Percentiles rank a stretch among this genome's conserved stretches.
phyloP scores from a whole-genome alignment of 2,888 invertebrate genomes.

The Abscondita cerata region DNA sequence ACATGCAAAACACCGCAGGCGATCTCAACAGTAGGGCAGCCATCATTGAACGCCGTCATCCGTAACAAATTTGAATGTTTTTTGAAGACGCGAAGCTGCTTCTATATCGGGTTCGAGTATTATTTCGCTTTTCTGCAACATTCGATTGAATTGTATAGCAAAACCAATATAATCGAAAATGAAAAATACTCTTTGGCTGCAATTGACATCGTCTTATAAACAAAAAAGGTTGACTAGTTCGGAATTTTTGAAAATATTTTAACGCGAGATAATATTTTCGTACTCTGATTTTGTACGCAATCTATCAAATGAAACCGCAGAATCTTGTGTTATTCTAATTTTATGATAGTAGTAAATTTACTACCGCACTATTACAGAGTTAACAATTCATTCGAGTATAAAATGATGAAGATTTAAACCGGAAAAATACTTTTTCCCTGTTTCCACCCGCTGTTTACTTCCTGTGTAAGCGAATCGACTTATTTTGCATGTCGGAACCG shows the following conservation, averaged over 20 bases:
- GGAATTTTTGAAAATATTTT: background rate
- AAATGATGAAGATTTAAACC: constrained; percentile 53
- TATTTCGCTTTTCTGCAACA: constrained; percentile 36
- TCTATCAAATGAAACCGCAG: constrained; percentile 2
- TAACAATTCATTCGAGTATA: constrained; percentile 47
- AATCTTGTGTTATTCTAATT: constrained; percentile 19
- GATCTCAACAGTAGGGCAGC: constrained; percentile 45
- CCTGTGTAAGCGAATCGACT: constrained; percentile 48
- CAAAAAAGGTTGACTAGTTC: background rate
- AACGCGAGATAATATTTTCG: too few species aligned
- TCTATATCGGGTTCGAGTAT: constrained; percentile 35
- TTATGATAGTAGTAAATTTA: constrained; percentile 18
- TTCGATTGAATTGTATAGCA: constrained; percentile 33
- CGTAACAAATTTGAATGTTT: constrained; percentile 53
- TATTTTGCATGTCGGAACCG: constrained; percentile 52
- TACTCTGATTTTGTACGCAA: background rate
- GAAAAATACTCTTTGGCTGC: constrained; percentile 36
- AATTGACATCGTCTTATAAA: constrained; percentile 29
- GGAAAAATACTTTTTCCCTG: constrained; percentile 51
- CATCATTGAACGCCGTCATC: constrained; percentile 50
- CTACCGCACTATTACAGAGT: constrained; percentile 27
- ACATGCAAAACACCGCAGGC: constrained; percentile 49
- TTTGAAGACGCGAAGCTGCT: constrained; percentile 42
- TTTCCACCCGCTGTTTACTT: constrained; percentile 51
- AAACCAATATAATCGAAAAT: constrained; percentile 39